Percentiles rank a stretch among this genome's conserved stretches.
phyloP scores from a whole-genome alignment of 2,888 invertebrate genomes.

The Hirtodrosophila cameraria region DNA sequence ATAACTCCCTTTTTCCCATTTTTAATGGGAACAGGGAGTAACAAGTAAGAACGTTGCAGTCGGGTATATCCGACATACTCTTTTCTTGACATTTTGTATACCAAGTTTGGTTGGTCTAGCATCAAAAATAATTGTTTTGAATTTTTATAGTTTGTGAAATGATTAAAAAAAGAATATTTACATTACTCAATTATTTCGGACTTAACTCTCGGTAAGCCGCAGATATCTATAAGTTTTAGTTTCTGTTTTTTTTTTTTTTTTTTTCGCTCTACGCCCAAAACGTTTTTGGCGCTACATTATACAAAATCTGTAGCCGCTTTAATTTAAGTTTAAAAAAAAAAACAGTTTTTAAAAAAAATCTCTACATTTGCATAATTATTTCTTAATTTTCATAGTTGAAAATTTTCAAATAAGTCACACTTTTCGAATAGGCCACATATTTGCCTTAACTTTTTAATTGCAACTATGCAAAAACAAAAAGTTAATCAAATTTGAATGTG shows the following conservation, averaged over 20 bases:
- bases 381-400: conserved; percentile 72
- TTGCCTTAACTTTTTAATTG: conserved; percentile 19
- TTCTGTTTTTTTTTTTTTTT: conserved; percentile 1
- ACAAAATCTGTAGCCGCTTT: conserved; percentile 39
- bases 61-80: too few species aligned
- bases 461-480: not conserved
- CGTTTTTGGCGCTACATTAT: conserved; percentile 27
- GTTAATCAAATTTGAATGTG: conserved; percentile 7
- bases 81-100: too few species aligned
- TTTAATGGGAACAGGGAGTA: too few species aligned
- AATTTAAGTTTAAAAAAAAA: conserved; percentile 37
- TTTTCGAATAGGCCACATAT: conserved; percentile 22
- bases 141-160: not conserved
- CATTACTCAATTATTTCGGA: conserved; percentile 19
- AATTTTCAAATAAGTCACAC: conserved; percentile 52
- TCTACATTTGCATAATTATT: conserved; percentile 55
- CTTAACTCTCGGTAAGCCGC: conserved; percentile 35
- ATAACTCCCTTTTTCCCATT: too few species aligned
- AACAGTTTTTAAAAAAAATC: conserved; percentile 11
- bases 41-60: too few species aligned
- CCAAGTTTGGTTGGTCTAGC: too few species aligned
- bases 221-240: conserved; percentile 43
- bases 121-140: conserved; percentile 3
- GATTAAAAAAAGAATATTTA: not conserved
- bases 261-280: conserved; percentile 7